Evolutionary conservation across 2,113 vertebrate species (phyloP).

Genomic region (Copsychus sechellarum): DNA sequence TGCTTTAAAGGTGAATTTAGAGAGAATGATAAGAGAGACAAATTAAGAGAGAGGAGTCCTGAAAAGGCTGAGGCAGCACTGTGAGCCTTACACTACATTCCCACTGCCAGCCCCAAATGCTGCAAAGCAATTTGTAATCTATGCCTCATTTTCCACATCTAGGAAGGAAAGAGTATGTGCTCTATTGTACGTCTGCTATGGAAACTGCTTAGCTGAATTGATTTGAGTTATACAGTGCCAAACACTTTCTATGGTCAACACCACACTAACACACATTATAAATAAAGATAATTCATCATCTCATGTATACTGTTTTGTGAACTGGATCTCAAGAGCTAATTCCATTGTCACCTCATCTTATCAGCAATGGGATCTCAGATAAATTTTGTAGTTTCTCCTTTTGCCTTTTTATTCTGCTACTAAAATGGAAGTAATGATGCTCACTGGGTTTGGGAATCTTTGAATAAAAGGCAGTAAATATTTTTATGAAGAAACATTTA

Average conservation of each 20-base stretch:
- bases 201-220: background rate
- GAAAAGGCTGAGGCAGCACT: constrained; percentile 6
- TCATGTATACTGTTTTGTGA: background rate
- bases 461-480: background rate
- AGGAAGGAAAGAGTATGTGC: background rate
- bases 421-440: background rate
- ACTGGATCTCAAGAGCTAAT: background rate
- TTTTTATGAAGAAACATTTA: background rate
- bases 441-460: background rate
- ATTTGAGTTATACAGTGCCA: background rate
- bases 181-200: background rate
- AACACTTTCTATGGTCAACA: background rate
- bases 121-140: background rate
- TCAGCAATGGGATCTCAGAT: background rate
- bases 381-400: background rate
- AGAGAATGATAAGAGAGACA: background rate
- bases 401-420: background rate
- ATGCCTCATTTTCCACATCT: background rate
- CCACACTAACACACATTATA: background rate
- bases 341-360: background rate
- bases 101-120: background rate
- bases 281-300: background rate
- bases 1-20: constrained; percentile 23
- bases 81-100: background rate
- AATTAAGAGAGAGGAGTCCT: background rate